Percentiles rank a stretch among this genome's conserved stretches.
Evolutionary conservation across 1,140 invertebrate genomes (phyloP).

Genomic region (Euwallacea fornicatus): DNA sequence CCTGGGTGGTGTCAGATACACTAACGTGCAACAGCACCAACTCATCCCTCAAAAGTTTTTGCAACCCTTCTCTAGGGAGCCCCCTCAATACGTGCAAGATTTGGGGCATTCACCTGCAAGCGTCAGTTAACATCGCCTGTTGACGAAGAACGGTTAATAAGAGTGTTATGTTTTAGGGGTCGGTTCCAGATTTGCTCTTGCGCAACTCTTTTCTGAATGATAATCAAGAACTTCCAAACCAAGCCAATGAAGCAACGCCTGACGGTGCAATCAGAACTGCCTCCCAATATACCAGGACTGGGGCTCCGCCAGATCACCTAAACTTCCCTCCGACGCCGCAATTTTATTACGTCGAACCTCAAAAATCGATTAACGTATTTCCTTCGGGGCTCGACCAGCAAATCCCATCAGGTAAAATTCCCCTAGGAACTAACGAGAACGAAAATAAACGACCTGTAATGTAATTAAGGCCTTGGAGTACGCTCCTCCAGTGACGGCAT

Average conservation of each 20-base stretch:
- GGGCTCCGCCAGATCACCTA: neutral
- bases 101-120: neutral
- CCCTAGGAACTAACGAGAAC: no score
- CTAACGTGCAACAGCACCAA: slow-evolving; percentile 27
- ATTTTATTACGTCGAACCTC: neutral
- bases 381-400: no score
- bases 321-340: neutral
- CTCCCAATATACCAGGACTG: slow-evolving; percentile 17
- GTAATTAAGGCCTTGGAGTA: no score
- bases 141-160: neutral
- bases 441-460: no score
- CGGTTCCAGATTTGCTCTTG: slow-evolving; percentile 8
- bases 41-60: slow-evolving; percentile 29
- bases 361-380: neutral
- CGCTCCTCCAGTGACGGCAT: no score
- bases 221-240: slow-evolving; percentile 2
- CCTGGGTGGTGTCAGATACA: slow-evolving; percentile 35
- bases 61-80: slow-evolving; percentile 21
- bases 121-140: neutral
- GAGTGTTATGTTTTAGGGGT: neutral
- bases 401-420: no score
- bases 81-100: slow-evolving; percentile 8
- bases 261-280: slow-evolving; percentile 4
- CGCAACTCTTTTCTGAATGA: slow-evolving; percentile 16
- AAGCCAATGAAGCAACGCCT: slow-evolving; percentile 10